A percentile compares a stretch with the other conserved stretches of the same genome.
phyloP scores from a whole-genome alignment of 2,888 invertebrate genomes.

The Patella pellucida region DNA sequence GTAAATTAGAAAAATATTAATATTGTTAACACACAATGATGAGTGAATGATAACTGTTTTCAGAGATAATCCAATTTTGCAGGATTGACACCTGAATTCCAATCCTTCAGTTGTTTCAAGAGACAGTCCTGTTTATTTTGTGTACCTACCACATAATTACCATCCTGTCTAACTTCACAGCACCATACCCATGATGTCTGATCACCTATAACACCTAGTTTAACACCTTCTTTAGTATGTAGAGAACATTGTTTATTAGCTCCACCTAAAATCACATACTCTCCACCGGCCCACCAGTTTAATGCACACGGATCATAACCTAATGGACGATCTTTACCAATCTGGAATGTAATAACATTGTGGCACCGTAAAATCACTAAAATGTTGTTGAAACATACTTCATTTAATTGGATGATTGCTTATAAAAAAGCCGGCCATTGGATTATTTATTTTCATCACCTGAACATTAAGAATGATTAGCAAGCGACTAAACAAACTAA shows the following conservation, averaged over 20 bases:
- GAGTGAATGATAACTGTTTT: no score
- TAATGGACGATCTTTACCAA: slow-evolving; percentile 75
- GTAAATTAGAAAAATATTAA: no score
- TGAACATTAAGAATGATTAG: not conserved
- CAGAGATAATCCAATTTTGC: no score
- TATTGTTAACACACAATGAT: no score
- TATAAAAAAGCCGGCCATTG: no score
- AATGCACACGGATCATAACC: slow-evolving; percentile 84
- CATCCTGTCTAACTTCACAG: slow-evolving; percentile 83
- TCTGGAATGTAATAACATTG: slow-evolving; percentile 62
- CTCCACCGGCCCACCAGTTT: slow-evolving; percentile 81
- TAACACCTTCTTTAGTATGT: slow-evolving; percentile 87
- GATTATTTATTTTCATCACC: not conserved
- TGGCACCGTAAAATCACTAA: no score
- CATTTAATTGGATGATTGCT: no score
- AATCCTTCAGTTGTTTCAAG: no score
- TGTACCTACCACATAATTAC: slow-evolving; percentile 79
- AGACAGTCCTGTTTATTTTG: not conserved
- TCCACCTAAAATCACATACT: slow-evolving; percentile 86
- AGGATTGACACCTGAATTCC: no score
- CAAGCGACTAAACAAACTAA: not conserved
- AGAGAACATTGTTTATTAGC: slow-evolving; percentile 83
- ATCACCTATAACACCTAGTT: slow-evolving; percentile 82
- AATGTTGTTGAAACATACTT: no score
- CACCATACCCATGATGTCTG: slow-evolving; percentile 87